phyloP scores from a whole-genome alignment of 2,888 invertebrate genomes.

The Aricia artaxerxes region DNA sequence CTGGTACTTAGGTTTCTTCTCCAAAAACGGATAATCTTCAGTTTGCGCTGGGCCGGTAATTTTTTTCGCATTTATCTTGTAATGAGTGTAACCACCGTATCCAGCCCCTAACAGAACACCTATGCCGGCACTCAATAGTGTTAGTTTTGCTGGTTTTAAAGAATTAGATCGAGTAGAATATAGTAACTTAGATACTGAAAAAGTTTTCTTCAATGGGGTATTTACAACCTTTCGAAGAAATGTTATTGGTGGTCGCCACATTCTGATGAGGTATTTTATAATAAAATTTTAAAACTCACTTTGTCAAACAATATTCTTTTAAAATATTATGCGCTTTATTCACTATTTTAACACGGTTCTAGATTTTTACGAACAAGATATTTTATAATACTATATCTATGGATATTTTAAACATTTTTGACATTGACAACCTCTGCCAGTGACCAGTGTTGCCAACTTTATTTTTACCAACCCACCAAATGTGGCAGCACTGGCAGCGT shows the following conservation, averaged over 20 bases:
- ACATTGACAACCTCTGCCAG: too few species aligned
- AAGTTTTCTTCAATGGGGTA: slow-evolving; percentile 59
- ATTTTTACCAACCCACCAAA: too few species aligned
- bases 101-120: slow-evolving; percentile 80
- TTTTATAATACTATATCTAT: not conserved
- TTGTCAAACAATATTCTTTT: not conserved
- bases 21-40: slow-evolving; percentile 69
- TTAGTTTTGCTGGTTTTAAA: slow-evolving; percentile 71
- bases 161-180: slow-evolving; percentile 65
- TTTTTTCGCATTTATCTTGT: slow-evolving; percentile 67
- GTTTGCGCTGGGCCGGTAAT: slow-evolving; percentile 51
- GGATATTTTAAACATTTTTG: not conserved
- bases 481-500: too few species aligned
- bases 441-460: too few species aligned
- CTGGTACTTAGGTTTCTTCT: slow-evolving; percentile 70
- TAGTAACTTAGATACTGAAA: slow-evolving; percentile 51
- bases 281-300: not conserved
- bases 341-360: too few species aligned
- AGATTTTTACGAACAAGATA: not conserved
- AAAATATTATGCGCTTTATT: not conserved
- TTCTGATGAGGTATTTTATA: slow-evolving; percentile 39
- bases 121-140: slow-evolving; percentile 80
- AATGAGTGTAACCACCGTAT: slow-evolving; percentile 77
- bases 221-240: slow-evolving; percentile 59
- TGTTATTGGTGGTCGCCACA: slow-evolving; percentile 68